Evolutionary conservation across 2,113 vertebrate species (phyloP), one percentile per base, ranked within the genome.

Genomic region (Poeciliopsis turrubarensis): DNA sequence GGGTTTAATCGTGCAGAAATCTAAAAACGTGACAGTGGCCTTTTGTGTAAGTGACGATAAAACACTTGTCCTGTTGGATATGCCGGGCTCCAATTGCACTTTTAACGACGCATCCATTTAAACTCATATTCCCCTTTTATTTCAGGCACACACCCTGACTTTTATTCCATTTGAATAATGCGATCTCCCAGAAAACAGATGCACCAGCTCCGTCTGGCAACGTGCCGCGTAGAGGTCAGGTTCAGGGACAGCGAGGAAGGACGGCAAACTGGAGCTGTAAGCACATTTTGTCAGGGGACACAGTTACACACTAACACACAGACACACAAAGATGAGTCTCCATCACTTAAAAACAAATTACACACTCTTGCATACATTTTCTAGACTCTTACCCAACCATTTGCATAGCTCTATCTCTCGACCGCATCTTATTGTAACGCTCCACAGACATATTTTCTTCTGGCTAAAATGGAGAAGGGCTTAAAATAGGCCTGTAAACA

Each of bases 241-340:
- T 84, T 85, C 68, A 73, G 79, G 87, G 87, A 87, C 90, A 79
- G 81, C 73, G 67, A 60, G 75, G 77, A 92, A 92, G 89, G 91
- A 85, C 89, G 69, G 70, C 75, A 81, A 90, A 89, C 75, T 78
- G 77, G 73, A 87, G 79, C 80, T 80, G 88, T 91, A 89, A 92
- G 91, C 93, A 94, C 83, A 93, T 93, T 93, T 92, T 83, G 79
- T 68, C 84, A 63, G 74, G n/a, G 73, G 76, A 71, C 92, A 89
- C 76, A 85, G 84, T 93, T 92, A 70, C 73, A 74, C 71, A 69
- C 60, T 26, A 39, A 70, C 75, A 69, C 67, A 37, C 30, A 77
- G 14, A 79, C 75, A 78, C 69, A 72, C 77, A 80, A 9, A 80
- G 31, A 41, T 63, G 15, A 47, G 34, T 65, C 66, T 67, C 39